These are phyloP conservation scores for Drosophila kikkawai DNA, from an alignment of 1,140 invertebrate genomes.

Conservation along the genomic window DNA sequence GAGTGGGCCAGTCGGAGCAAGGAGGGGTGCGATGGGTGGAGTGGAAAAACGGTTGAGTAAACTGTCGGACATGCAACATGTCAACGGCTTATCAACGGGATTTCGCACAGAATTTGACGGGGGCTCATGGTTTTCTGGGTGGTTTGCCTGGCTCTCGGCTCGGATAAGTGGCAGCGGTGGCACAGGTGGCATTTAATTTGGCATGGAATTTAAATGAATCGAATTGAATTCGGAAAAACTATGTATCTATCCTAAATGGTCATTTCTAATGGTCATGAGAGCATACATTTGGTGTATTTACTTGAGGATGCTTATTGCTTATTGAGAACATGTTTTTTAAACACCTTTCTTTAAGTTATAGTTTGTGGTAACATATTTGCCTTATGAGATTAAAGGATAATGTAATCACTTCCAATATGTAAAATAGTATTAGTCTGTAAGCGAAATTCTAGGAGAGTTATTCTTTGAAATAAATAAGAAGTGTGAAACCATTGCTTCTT, in stretches of 20 bases:
- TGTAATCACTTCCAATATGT: too few species aligned
- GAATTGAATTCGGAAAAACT: background rate
- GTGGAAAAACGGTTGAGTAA: slow-evolving; percentile 22
- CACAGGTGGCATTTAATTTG: slow-evolving; percentile 22
- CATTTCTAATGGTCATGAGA: background rate
- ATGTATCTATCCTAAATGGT: background rate
- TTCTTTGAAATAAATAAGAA: too few species aligned
- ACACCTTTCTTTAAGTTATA: background rate
- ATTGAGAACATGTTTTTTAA: background rate
- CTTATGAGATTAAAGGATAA: background rate
- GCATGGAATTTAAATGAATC: slow-evolving; percentile 14
- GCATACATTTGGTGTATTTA: background rate
- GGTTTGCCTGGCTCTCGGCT: slow-evolving; percentile 5
- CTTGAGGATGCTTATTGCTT: background rate
- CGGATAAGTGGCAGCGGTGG: background rate
- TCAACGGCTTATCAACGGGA: slow-evolving; percentile 70
- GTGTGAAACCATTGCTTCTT: too few species aligned
- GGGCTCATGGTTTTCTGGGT: slow-evolving; percentile 46
- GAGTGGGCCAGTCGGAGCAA: slow-evolving; percentile 20
- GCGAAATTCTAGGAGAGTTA: too few species aligned
- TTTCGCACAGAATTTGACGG: slow-evolving; percentile 27
- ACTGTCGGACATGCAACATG: slow-evolving; percentile 67
- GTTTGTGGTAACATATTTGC: background rate
- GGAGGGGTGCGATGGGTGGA: background rate
- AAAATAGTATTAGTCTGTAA: too few species aligned